A percentile compares a stretch with the other conserved stretches of the same genome.
Conservation (phyloP, 2,797 vertebrate species). For the Spondyliosoma cantharus region DNA sequence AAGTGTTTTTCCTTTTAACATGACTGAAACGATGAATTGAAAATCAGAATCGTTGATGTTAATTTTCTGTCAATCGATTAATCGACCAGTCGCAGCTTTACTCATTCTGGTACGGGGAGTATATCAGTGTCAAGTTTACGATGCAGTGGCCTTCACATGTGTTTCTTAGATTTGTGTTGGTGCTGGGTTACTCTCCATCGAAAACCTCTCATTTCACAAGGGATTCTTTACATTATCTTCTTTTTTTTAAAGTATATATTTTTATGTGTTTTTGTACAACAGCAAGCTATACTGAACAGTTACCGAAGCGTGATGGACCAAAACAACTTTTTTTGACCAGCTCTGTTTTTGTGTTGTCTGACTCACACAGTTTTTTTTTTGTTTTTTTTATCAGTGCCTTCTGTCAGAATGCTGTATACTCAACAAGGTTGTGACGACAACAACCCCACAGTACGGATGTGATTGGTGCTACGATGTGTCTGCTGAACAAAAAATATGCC, state of each 20-base stretch:
- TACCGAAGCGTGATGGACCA: conserved; percentile 29
- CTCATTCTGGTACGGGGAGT: conserved; percentile 20
- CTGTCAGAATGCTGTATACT: conserved; percentile 58
- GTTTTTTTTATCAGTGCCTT: conserved; percentile 40
- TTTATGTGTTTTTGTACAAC: conserved; percentile 65
- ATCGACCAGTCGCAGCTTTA: no score
- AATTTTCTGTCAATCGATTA: no score
- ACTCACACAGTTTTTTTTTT: not conserved
- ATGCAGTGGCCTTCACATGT: conserved; percentile 32
- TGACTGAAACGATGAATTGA: no score
- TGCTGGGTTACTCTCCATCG: conserved; percentile 24
- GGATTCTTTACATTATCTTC: conserved; percentile 37
- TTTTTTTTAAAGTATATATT: conserved; percentile 60
- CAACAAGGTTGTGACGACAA: conserved; percentile 33
- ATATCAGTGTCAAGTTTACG: conserved; percentile 40
- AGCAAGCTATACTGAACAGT: conserved; percentile 51
- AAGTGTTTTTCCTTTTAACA: no score
- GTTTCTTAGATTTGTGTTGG: conserved; percentile 43
- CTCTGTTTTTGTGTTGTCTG: conserved; percentile 40
- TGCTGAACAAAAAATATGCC: conserved; percentile 41
- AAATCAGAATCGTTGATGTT: no score
- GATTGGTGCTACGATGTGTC: conserved; percentile 62
- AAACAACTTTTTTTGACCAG: conserved; percentile 21
- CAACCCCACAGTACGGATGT: conserved; percentile 32
- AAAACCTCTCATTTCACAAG: conserved; percentile 23